Percentiles rank a stretch among this genome's conserved stretches.
Conservation (phyloP, 2,888 invertebrate species). For the Rotaria magnacalcarata region DNA sequence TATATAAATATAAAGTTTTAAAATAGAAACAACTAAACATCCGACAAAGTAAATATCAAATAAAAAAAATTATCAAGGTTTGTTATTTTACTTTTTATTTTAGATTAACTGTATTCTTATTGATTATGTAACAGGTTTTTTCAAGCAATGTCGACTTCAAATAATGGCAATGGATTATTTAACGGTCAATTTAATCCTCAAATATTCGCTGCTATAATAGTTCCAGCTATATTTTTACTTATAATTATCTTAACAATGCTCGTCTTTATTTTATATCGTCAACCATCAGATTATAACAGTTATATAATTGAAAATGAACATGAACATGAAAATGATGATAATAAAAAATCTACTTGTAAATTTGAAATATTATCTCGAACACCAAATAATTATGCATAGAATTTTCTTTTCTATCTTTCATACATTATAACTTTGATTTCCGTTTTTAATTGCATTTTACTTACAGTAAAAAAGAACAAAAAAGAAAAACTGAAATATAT, state of each 20-base stretch:
- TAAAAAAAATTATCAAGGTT: neutral
- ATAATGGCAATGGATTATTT: neutral
- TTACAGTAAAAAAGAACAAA: neutral
- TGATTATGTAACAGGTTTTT: neutral
- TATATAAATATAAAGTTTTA: neutral
- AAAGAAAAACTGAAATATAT: neutral
- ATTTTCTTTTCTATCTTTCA: neutral
- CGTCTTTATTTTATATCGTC: neutral
- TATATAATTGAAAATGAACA: neutral
- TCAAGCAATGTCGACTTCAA: neutral
- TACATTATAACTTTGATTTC: neutral
- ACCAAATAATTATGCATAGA: neutral
- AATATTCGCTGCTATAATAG: neutral
- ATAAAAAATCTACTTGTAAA: neutral
- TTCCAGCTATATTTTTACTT: conserved; percentile 15
- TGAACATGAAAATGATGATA: neutral
- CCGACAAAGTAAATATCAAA: neutral
- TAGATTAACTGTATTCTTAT: neutral
- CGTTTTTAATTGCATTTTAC: neutral
- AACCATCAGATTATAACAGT: neutral
- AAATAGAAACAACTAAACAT: neutral
- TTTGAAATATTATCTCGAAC: neutral
- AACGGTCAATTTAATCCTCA: neutral
- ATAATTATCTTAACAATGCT: conserved; percentile 18
- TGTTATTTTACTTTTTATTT: neutral